Base-by-base conservation (phyloP, 2,888 invertebrate species). In the Pyralis farinalis region DNA sequence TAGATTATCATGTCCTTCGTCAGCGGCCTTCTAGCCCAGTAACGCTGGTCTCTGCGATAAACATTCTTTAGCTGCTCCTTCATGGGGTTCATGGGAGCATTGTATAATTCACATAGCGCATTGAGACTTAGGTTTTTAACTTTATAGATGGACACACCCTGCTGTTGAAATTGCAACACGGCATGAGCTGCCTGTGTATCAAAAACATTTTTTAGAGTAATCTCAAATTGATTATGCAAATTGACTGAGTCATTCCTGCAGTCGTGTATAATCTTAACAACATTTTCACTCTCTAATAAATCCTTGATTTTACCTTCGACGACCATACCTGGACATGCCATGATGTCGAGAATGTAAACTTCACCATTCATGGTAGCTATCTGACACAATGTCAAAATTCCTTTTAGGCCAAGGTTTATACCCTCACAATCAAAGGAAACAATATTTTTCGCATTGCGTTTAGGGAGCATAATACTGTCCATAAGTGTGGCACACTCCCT, bases 171-270 rank as follows among this genome's bases (percentile, higher is more conserved):
- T 67, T 97, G 96, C 35, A 98, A 83, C 7, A 98, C 95, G 39
- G 97, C 96, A 79, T 98, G 97, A 30, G 97, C 98, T 27, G 95
- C 95, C 91, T 96, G 97, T 25, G 97, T 97, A 73, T 98, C 97
- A 75, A 98, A 97, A 37, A 98, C 96, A 80, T 94, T 95, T 49
- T 91, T 91, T 59, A 97, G 81, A 39, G 93, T 92, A 51, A 97
- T 95, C 53, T 94, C 94, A 88, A 94, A 97, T 71, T 97, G 97
- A 71, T 93, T 92, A 83, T 93, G 94, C 54, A 98, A 91, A 86
- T 96, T 97, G 34, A 94, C 94, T 44, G 97, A 96, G 84, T 97
- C 97, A 77, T 96, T 97, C 48, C 97, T 92, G 69, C 97, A 97
- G 73, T 98, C 97, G 74, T 98, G 97, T 65, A 97, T 94, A 40